Evolutionary conservation across 2,888 invertebrate genomes (phyloP), one percentile per base, ranked within the genome.

Genomic region (Drosophila monieri): DNA sequence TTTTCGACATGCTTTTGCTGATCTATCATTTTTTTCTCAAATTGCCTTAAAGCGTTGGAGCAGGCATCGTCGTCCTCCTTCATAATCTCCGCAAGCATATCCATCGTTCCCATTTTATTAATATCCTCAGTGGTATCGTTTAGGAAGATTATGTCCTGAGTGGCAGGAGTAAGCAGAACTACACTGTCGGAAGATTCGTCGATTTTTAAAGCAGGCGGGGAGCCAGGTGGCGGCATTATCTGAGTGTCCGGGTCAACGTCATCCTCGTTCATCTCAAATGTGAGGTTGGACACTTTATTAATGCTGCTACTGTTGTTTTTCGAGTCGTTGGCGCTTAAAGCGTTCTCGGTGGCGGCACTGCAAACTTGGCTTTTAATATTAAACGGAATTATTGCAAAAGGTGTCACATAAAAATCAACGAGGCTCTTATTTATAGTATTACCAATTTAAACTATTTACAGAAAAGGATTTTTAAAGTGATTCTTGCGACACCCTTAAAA

Each of bases 81-180:
- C 10, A 80, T 68, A 10, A 73, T 86, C 37, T 88, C 80, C 6
- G 70, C 70, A 57, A 90, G 58, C 59, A 90, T 77, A 54, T 89
- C 89, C 83, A 90, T 86, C 1, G 81, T 88, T 8, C 81, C 87
- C 18, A 83, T 39, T 35, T 70, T 57, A 6, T n/a, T 51, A 0
- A 64, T 59, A 8, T 76, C 78, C 6, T 74, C 73, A 46, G 58
- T 69, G 27, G 78, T 86, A 37, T 90, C 91, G 55, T 91, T 89
- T 10, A 90, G 37, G 49, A 90, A 90, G 32, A 90, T 88, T 15
- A 91, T 83, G 8, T 91, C 91, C 46, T 90, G 89, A 0, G 89
- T 87, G n/a, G 65, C 75, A 9, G 91, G 91, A 10, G 91, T 87
- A 30, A 90, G 71, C 32, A 89, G 61, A 0, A 91, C 59, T 3